Evolutionary conservation across 2,888 invertebrate genomes (phyloP).

Genomic region (Frankliniella fusca): DNA sequence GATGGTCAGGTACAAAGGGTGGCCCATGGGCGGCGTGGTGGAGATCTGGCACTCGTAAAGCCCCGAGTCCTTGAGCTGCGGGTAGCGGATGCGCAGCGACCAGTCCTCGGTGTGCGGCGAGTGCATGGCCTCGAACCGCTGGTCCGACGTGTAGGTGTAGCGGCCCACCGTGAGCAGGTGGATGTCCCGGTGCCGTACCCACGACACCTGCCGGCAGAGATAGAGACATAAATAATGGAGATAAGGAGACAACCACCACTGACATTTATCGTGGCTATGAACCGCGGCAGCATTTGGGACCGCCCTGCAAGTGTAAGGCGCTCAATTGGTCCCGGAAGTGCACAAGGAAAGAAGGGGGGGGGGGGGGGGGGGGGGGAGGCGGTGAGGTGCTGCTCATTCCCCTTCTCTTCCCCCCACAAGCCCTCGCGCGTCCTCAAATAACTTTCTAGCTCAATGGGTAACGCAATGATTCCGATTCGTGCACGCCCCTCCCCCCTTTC

Average conservation of each 20-base stretch:
- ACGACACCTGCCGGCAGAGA: constrained; percentile 57
- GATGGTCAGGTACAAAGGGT: constrained; percentile 65
- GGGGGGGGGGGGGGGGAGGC: neutral
- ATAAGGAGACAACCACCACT: no score
- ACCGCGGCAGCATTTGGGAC: no score
- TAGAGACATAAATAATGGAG: neutral
- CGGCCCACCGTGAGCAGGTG: constrained; percentile 67
- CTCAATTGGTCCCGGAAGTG: neutral
- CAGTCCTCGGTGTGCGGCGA: constrained; percentile 82
- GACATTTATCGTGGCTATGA: no score
- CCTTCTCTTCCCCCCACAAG: no score
- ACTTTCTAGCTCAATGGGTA: neutral
- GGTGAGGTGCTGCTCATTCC: neutral
- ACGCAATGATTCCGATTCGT: neutral
- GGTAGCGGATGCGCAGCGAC: constrained; percentile 76
- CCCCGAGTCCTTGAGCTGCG: constrained; percentile 77
- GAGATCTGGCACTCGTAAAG: constrained; percentile 73
- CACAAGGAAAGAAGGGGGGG: no score
- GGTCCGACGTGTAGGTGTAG: constrained; percentile 75
- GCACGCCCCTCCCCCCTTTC: no score
- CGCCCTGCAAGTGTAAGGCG: no score
- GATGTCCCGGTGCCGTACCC: constrained; percentile 70
- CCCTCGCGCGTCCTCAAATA: neutral
- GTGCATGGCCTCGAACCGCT: constrained; percentile 79
- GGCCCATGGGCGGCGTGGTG: constrained; percentile 69